Evolutionary conservation across 2,113 vertebrate genomes (phyloP).

Genomic region (Arenaria interpres): DNA sequence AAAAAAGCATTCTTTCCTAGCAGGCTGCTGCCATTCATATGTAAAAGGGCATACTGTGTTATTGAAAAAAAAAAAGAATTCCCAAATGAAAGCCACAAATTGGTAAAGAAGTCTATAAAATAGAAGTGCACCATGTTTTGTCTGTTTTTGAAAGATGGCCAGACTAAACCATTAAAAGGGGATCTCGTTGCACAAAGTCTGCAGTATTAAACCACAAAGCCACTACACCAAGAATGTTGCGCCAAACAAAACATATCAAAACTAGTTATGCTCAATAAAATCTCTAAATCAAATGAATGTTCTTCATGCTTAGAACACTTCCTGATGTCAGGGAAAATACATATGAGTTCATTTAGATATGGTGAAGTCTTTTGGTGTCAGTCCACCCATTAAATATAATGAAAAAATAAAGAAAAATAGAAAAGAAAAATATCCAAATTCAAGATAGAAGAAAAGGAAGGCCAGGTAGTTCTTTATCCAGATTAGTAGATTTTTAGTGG

Average conservation of each 20-base stretch:
- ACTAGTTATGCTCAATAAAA: conserved; percentile 70
- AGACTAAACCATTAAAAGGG: conserved; percentile 71
- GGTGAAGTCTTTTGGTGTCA: conserved; percentile 8
- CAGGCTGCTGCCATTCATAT: neutral
- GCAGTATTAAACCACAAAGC: conserved; percentile 64
- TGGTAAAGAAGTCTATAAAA: conserved; percentile 54
- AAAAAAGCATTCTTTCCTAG: neutral
- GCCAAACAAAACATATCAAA: conserved; percentile 76
- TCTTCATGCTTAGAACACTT: conserved; percentile 62
- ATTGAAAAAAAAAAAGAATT: neutral
- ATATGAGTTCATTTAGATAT: conserved; percentile 51
- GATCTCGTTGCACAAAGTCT: conserved; percentile 74
- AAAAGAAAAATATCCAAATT: neutral
- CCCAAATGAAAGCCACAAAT: conserved; percentile 11
- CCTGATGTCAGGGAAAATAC: conserved; percentile 60
- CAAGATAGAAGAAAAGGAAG: neutral
- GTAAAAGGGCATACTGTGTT: neutral
- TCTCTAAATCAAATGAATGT: conserved; percentile 67
- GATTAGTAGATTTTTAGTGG: neutral
- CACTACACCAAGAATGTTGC: conserved; percentile 45
- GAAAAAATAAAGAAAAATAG: neutral
- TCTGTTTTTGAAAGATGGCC: conserved; percentile 62
- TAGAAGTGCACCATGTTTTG: conserved; percentile 60
- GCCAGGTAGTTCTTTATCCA: neutral
- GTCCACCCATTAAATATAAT: neutral